These are phyloP conservation scores for Carollia perspicillata DNA, from an alignment of 2,113 vertebrate genomes.

Conservation along the genomic window DNA sequence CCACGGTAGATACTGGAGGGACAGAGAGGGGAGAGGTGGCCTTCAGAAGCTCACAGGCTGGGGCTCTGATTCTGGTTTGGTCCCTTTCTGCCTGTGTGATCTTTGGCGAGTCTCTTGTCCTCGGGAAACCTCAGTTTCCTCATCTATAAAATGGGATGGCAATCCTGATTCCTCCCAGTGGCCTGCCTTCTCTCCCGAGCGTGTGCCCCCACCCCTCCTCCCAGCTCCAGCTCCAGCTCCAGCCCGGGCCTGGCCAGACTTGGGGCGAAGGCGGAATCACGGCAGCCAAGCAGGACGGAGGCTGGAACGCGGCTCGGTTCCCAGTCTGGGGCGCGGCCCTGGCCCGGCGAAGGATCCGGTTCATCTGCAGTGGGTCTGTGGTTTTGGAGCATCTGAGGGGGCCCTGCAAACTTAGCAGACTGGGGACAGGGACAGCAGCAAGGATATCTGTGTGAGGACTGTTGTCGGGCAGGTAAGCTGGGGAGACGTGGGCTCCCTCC, in stretches of 20 bases:
- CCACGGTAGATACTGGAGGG: rapidly evolving
- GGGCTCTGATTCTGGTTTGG: not conserved
- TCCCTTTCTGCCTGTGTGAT: not conserved
- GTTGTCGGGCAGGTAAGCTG: not conserved
- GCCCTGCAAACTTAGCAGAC: not conserved
- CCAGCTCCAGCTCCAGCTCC: not conserved
- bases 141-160: not conserved
- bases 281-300: constrained; percentile 22
- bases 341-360: not conserved
- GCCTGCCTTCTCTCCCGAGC: not conserved
- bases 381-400: not conserved
- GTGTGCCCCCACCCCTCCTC: not conserved
- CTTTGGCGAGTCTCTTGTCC: not conserved
- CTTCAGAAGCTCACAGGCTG: not conserved
- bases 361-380: not conserved
- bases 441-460: not conserved
- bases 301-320: not conserved
- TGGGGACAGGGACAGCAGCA: not conserved
- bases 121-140: not conserved
- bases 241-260: not conserved
- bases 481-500: not conserved
- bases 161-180: not conserved
- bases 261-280: not conserved
- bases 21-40: not conserved
- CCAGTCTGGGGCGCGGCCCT: constrained; percentile 39